Evolutionary conservation across 2,888 invertebrate genomes (phyloP).

Genomic region (Lissocephala sabroskyi): DNA sequence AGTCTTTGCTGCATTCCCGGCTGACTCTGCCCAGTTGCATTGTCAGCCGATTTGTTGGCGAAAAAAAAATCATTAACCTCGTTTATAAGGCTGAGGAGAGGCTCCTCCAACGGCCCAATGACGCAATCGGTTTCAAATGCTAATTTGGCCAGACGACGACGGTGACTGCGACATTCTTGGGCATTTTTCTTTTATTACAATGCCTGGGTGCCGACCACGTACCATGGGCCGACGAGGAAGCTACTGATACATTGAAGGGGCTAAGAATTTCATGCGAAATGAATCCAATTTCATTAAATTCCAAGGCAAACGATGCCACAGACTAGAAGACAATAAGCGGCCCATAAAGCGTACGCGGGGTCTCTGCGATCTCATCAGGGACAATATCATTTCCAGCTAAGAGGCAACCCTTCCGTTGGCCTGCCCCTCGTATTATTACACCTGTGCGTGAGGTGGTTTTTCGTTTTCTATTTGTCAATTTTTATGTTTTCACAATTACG

Average conservation of each 20-base stretch:
- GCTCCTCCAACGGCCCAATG: no score
- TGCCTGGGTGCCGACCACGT: slow-evolving; percentile 6
- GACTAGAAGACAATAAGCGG: slow-evolving; percentile 11
- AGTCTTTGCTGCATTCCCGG: no score
- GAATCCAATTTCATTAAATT: slow-evolving; percentile 29
- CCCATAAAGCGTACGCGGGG: slow-evolving; percentile 42
- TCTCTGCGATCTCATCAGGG: no score
- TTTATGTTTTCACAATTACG: slow-evolving; percentile 63
- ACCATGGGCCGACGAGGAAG: slow-evolving; percentile 17
- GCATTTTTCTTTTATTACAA: slow-evolving; percentile 46
- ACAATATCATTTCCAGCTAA: no score
- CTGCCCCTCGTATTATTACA: slow-evolving; percentile 4
- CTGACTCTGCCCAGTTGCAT: no score
- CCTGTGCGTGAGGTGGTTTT: slow-evolving; percentile 16
- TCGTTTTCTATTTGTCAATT: slow-evolving; percentile 47
- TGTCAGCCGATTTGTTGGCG: no score
- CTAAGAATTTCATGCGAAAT: slow-evolving; percentile 28
- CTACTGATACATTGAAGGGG: neutral
- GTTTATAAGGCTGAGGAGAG: no score
- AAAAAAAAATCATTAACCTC: no score
- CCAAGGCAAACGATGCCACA: neutral
- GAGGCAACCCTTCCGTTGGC: slow-evolving; percentile 1
- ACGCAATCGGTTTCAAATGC: slow-evolving; percentile 43
- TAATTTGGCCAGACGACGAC: slow-evolving; percentile 29
- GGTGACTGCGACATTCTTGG: slow-evolving; percentile 18